A percentile compares a stretch with the other conserved stretches of the same genome.
These are phyloP conservation scores for Epizoanthus fatuus DNA, from an alignment of 92 coral and sea anemone genomes.

Conservation along the genomic window DNA sequence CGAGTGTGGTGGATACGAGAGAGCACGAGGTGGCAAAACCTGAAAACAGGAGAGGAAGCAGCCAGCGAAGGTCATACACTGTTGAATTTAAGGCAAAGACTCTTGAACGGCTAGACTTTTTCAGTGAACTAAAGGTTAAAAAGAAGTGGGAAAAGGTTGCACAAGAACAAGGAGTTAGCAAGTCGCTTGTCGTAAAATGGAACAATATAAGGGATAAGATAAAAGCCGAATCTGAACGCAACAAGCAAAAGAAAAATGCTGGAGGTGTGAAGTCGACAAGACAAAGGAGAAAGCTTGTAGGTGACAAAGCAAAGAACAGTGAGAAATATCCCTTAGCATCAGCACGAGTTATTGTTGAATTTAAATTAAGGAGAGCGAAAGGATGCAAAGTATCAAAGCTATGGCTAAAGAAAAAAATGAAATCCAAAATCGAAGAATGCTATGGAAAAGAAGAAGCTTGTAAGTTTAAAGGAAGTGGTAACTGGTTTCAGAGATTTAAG, in stretches of 20 bases:
- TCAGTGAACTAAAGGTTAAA: conserved; percentile 50
- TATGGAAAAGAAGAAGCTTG: conserved; percentile 66
- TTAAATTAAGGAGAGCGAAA: conserved; percentile 65
- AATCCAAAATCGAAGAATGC: conserved; percentile 49
- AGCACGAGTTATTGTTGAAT: conserved; percentile 23
- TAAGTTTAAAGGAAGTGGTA: conserved; percentile 70
- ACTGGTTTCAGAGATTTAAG: conserved; percentile 51
- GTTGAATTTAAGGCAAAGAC: conserved; percentile 59
- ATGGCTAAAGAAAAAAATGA: conserved; percentile 71
- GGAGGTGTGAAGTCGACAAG: conserved; percentile 32
- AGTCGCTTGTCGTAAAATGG: conserved; percentile 52
- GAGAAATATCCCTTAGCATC: conserved; percentile 56
- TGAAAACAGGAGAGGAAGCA: conserved; percentile 46
- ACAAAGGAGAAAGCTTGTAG: conserved; percentile 40
- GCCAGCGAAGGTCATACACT: conserved; percentile 53
- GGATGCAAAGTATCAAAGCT: conserved; percentile 80
- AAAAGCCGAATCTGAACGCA: conserved; percentile 19
- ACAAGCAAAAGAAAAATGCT: conserved; percentile 57
- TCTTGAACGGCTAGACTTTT: conserved; percentile 48
- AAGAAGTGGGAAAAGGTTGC: conserved; percentile 61
- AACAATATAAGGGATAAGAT: conserved; percentile 42
- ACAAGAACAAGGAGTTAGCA: conserved; percentile 45
- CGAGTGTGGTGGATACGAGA: conserved; percentile 33
- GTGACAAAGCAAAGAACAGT: conserved; percentile 27
- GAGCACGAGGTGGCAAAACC: conserved; percentile 24